Evolutionary conservation across 2,113 vertebrate genomes (phyloP).

Genomic region (Oncorhynchus nerka): DNA sequence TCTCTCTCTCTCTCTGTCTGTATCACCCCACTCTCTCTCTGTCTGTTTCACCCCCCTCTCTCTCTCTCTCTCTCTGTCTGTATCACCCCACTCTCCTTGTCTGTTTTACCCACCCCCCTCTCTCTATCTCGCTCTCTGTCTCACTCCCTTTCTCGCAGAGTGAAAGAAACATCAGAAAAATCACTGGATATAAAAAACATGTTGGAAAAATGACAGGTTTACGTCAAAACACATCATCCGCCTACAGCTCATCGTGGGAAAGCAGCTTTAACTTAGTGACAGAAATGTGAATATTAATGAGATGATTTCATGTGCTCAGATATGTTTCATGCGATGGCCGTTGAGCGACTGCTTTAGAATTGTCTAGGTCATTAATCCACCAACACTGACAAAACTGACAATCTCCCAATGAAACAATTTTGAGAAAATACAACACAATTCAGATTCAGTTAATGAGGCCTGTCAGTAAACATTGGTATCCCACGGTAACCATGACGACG

Average conservation of each 20-base stretch:
- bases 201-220: slow-evolving; percentile 48
- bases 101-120: neutral
- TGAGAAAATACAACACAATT: slow-evolving; percentile 46
- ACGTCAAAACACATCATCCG: slow-evolving; percentile 65
- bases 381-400: slow-evolving; percentile 43
- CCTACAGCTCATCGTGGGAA: slow-evolving; percentile 27
- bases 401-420: neutral
- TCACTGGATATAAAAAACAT: neutral
- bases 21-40: neutral
- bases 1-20: neutral
- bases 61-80: neutral
- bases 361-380: slow-evolving; percentile 59
- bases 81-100: neutral
- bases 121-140: neutral
- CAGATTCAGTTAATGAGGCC: slow-evolving; percentile 13
- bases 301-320: slow-evolving; percentile 42
- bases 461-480: slow-evolving; percentile 36
- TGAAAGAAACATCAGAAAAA: slow-evolving; percentile 51
- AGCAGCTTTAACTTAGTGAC: slow-evolving; percentile 55
- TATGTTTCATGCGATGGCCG: slow-evolving; percentile 44
- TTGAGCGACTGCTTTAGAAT: slow-evolving; percentile 66
- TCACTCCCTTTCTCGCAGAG: neutral
- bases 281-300: slow-evolving; percentile 65
- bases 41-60: too few species aligned
- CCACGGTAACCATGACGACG: too few species aligned